Evolutionary conservation across 2,888 invertebrate genomes (phyloP), one percentile per base, ranked within the genome.

Genomic region (Tachystola acroxantha): DNA sequence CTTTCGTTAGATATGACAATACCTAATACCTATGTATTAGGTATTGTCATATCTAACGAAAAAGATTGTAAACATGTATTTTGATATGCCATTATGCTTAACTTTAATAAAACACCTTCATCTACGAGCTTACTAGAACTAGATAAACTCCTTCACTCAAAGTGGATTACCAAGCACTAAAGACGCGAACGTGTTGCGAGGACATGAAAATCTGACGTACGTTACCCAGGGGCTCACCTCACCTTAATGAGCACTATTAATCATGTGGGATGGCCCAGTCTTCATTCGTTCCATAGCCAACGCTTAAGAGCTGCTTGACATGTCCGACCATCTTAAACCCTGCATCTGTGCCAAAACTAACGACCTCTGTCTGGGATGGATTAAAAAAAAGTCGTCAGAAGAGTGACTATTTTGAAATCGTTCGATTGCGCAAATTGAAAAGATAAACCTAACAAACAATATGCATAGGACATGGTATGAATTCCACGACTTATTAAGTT

Each of bases 341-440:
- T 60, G 52, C 76, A 78, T 74, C 69, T 80, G 81, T 71, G 80
- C 69, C 68, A 74, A 75, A 77, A 76, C 72, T 76, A 77, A 75
- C 64, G 72, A 73, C n/a, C n/a, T n/a, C n/a, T n/a, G n/a, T 52
- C 52, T 65, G 33, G 47, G 43, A 44, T 49, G 55, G 45, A 60
- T 57, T 59, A 52, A 62, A 68, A 68, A 24, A 24, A 50, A 28
- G 3, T 22, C 14, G 14, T 3, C 10, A 45, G 9, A 34, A n/a
- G 31, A 36, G 42, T n/a, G 24, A 31, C 20, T 50, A 53, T 60
- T 45, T 45, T 49, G 12, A 30, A 40, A 26, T 29, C 39, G n/a
- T 39, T 35, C 39, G 39, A 47, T 38, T 45, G n/a, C n/a, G 24
- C 22, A 22, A 7, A 22, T 24, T n/a, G 7, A 9, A 24, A 24